Percentiles rank a stretch among this genome's conserved stretches.
Evolutionary conservation across 2,797 vertebrate species (phyloP).

Genomic region (Capromys pilorides): DNA sequence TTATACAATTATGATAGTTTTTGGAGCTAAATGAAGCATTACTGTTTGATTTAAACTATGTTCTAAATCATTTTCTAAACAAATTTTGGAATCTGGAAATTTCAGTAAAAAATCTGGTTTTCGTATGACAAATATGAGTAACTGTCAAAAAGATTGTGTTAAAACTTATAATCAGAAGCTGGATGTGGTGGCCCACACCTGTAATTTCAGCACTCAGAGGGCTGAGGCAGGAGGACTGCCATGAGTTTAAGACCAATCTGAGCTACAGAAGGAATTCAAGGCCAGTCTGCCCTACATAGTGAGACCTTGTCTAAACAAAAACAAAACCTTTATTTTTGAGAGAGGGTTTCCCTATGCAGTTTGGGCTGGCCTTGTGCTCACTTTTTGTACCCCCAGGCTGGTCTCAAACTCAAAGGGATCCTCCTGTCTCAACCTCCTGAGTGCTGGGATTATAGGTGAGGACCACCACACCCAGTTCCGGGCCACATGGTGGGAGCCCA

Average conservation of each 20-base stretch:
- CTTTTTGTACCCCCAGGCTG: too few relatives aligned
- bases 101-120: neutral
- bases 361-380: too few relatives aligned
- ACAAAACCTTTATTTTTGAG: neutral
- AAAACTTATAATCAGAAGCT: constrained; percentile 18
- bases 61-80: constrained; percentile 36
- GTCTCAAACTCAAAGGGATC: too few relatives aligned
- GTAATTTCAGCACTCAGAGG: too few relatives aligned
- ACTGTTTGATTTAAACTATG: neutral
- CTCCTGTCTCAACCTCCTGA: too few relatives aligned
- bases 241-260: neutral
- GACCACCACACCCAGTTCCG: too few relatives aligned
- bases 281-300: neutral
- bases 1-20: neutral
- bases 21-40: neutral
- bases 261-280: neutral
- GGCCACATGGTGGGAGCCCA: too few relatives aligned
- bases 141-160: neutral
- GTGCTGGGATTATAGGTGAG: too few relatives aligned
- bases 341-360: too few relatives aligned
- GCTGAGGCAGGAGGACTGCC: neutral
- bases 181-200: neutral
- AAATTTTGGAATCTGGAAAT: constrained; percentile 16
- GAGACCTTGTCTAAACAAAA: neutral
- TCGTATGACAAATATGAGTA: neutral